Evolutionary conservation across 2,113 vertebrate genomes (phyloP), one percentile per base, ranked within the genome.

Genomic region (Saimiri boliviensis): DNA sequence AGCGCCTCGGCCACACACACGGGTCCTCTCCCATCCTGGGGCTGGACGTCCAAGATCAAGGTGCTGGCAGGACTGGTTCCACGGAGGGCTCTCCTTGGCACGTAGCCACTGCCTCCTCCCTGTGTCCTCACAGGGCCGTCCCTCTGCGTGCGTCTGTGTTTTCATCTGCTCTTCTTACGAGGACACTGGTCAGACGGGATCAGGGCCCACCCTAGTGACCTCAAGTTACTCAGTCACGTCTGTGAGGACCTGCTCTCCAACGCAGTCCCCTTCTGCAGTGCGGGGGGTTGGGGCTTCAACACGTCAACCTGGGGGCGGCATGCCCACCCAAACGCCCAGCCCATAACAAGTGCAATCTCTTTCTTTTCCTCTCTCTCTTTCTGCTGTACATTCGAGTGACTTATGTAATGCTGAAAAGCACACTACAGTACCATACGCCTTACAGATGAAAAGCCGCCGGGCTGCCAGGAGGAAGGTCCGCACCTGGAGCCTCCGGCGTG

Each of bases 81-180:
- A 40, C 17, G 4, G 1, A 49, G 70, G 68, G 56, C 82, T 76
- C 45, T 13, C 11, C 10, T 11, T 0, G 14, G 19, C 9, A 4
- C 9, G 8, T 4, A 14, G 42, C 4, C 0, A 19, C 4, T 4
- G 0, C n/a, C 40, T n/a, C 3, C 47, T 70, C 37, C 9, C 42
- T 16, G 3, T 6, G 54, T 66, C 66, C 76, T 21, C 14, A 5
- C 7, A 2, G 1, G 73, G 56, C 3, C 0, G 0, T 45, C 25
- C 88, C 70, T 60, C n/a, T 8, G 32, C 4, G 11, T n/a, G 4
- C 27, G 27, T 68, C 73, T 35, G 2, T 66, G 19, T 40, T 54
- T 17, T 83, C 7, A 11, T 20, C 71, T 37, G 52, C 25, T 40
- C 45, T 68, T 56, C 56, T 52, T 56, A 19, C 17, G 10, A 74